Base-by-base conservation (phyloP, 2,888 invertebrate species). In the Electrophaes corylata region DNA sequence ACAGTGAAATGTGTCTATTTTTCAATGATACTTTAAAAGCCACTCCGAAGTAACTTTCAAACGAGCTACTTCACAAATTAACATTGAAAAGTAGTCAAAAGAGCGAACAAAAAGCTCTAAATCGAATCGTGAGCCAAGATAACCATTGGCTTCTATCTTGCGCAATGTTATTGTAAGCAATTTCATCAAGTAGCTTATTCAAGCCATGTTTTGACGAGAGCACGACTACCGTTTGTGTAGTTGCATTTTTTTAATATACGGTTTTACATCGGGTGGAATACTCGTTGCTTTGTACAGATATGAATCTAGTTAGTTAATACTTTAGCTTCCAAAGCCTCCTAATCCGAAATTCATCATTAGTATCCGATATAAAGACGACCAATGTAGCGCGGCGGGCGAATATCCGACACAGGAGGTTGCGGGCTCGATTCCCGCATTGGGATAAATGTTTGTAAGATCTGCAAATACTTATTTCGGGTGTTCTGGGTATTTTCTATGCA, bases 91-190 rank as follows among this genome's bases (percentile, higher is more conserved):
- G 23, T 26, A 12, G 23, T 29, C 48, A 29, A 48, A 44, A 43
- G 31, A 18, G 20, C 31, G 18, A 29, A 55, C 43, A 44, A 48
- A 58, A 54, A 48, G 39, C 8, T 40, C 6, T 26, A 44, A 43
- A 55, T 48, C 35, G 55, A 43, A 48, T 55, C 55, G 55, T 55
- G 55, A 41, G 35, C 14, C 33, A 31, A 64, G 57, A 55, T 50
- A 50, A 41, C 48, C 23, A 44, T 41, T 29, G 23, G 52, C 58
- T 49, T 49, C 52, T 14, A 18, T 18, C 47, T 64, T 64, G 60
- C 55, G 60, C 54, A 63, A 63, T 57, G 49, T 48, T 52, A 55
- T 56, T 57, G 57, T 57, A 49, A 47, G 48, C 41, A 43, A 48
- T 43, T 55, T 49, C 48, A 44, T 51, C 41, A 45, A 45, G 45